These are phyloP conservation scores for Vulpes lagopus DNA, from an alignment of 2,113 vertebrate species.

Conservation along the genomic window DNA sequence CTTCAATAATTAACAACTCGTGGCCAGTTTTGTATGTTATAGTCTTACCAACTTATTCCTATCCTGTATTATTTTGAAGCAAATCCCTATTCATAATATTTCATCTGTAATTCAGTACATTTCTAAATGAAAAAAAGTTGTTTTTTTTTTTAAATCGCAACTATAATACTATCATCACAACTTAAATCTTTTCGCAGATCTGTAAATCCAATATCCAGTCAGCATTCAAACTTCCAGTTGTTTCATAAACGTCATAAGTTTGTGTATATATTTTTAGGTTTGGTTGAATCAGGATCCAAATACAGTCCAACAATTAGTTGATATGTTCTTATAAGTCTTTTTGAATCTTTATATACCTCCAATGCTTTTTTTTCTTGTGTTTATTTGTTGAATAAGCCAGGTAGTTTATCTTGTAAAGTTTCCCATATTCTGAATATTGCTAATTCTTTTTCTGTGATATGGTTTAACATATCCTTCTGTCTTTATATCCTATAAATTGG, in stretches of 20 bases:
- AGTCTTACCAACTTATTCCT: neutral
- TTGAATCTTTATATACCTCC: neutral
- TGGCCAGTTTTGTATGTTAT: neutral
- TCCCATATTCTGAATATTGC: neutral
- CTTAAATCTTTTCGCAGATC: neutral
- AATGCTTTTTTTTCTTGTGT: neutral
- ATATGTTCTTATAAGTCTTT: neutral
- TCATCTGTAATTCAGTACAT: neutral
- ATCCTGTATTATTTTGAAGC: neutral
- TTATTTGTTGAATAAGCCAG: neutral
- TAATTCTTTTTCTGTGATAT: neutral
- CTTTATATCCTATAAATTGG: neutral
- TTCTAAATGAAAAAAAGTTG: neutral
- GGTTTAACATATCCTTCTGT: neutral
- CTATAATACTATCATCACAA: neutral
- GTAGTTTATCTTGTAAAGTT: neutral
- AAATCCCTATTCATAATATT: neutral
- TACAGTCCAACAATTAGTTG: neutral
- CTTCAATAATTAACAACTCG: neutral
- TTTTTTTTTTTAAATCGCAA: neutral
- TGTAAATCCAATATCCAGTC: neutral
- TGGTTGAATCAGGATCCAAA: neutral
- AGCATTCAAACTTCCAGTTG: constrained; percentile 22
- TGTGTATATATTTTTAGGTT: neutral
- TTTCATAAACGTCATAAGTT: neutral